Percentiles rank a stretch among this genome's conserved stretches.
Evolutionary conservation across 2,888 invertebrate species (phyloP).

Genomic region (Hirtodrosophila trivittata): DNA sequence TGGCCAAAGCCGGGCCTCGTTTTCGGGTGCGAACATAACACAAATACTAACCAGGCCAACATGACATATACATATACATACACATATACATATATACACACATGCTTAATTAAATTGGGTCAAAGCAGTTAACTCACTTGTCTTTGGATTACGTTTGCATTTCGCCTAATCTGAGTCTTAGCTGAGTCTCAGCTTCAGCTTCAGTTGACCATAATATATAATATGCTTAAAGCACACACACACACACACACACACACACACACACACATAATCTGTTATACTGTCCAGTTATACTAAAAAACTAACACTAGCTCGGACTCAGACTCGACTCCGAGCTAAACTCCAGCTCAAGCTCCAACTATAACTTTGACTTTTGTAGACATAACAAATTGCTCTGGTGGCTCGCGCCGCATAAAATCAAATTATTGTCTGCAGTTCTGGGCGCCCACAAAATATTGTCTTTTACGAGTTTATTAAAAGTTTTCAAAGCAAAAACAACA

Average conservation of each 20-base stretch:
- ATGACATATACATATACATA: neutral
- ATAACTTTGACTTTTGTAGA: slow-evolving; percentile 31
- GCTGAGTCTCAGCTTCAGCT: slow-evolving; percentile 20
- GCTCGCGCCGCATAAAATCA: slow-evolving; percentile 64
- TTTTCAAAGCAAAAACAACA: slow-evolving; percentile 53
- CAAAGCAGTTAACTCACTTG: slow-evolving; percentile 76
- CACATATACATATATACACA: slow-evolving; percentile 12
- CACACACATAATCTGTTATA: slow-evolving; percentile 4
- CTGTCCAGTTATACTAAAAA: slow-evolving; percentile 14
- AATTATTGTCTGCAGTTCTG: slow-evolving; percentile 62
- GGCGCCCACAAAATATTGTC: slow-evolving; percentile 64
- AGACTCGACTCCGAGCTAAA: no score
- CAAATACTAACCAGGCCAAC: slow-evolving; percentile 25
- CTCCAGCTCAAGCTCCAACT: no score
- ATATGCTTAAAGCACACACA: no score
- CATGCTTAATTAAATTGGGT: slow-evolving; percentile 75
- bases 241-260: slow-evolving; percentile 26
- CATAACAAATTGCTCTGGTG: slow-evolving; percentile 62
- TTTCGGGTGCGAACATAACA: slow-evolving; percentile 50
- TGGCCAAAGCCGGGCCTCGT: slow-evolving; percentile 16
- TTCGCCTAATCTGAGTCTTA: slow-evolving; percentile 62
- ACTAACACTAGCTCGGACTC: no score
- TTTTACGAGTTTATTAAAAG: slow-evolving; percentile 69
- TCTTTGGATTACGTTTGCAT: slow-evolving; percentile 74
- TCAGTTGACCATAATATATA: no score